phyloP scores from a whole-genome alignment of 2,113 vertebrate genomes.

The Apistogramma diplotaenia region DNA sequence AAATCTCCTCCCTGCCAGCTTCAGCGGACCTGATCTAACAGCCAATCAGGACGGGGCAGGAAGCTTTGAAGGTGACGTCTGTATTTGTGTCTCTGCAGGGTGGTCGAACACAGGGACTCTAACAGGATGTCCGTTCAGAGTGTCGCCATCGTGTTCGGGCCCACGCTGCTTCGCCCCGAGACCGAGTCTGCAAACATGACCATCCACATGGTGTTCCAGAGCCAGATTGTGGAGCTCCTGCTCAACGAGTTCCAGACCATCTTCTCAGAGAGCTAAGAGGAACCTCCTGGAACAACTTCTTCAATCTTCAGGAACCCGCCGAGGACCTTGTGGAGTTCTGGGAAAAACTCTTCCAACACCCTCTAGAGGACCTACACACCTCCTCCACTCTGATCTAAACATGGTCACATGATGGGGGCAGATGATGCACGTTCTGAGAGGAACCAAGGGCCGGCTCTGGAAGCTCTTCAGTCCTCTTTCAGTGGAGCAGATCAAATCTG shows the following conservation, averaged over 20 bases:
- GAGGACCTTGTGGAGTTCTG: neutral
- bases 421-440: neutral
- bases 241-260: constrained; percentile 75
- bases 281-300: neutral
- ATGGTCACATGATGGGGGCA: neutral
- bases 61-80: neutral
- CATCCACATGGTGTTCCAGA: constrained; percentile 94
- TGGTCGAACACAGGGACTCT: constrained; percentile 79
- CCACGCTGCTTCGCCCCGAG: constrained; percentile 87
- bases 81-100: constrained; percentile 66
- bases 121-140: constrained; percentile 95
- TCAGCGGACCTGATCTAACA: too few relatives aligned
- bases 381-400: neutral
- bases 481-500: neutral
- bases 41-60: too few relatives aligned
- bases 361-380: neutral
- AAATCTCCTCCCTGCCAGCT: too few relatives aligned
- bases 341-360: neutral
- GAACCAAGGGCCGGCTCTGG: neutral
- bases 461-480: neutral
- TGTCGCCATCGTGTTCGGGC: constrained; percentile 91
- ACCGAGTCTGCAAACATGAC: constrained; percentile 85
- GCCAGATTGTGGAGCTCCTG: constrained; percentile 92
- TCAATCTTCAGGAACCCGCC: neutral
- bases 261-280: constrained; percentile 28